A percentile compares a stretch with the other conserved stretches of the same genome.
phyloP scores from a whole-genome alignment of 2,113 vertebrate genomes.

The Cygnus atratus region DNA sequence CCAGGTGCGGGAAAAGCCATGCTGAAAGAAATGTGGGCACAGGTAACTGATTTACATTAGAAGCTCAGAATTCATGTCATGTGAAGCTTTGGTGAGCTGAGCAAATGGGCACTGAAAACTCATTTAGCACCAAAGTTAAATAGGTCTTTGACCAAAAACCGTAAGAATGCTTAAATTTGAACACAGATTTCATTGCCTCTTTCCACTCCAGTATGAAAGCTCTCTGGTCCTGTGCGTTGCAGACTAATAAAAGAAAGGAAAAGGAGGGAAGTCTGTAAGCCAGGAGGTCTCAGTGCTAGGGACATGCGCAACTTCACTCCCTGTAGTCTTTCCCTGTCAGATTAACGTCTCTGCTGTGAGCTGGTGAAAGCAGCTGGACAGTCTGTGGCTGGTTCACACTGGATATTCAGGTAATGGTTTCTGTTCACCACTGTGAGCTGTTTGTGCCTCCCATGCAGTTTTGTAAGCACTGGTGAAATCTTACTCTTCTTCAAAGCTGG shows the following conservation, averaged over 20 bases:
- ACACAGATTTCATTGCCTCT: background rate
- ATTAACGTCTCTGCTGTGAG: background rate
- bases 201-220: background rate
- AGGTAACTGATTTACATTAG: background rate
- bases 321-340: background rate
- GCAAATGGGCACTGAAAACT: background rate
- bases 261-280: background rate
- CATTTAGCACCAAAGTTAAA: background rate
- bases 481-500: background rate
- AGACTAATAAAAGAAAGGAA: background rate
- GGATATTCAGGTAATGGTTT: background rate
- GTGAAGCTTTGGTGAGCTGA: background rate
- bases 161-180: background rate
- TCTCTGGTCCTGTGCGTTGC: background rate
- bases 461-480: background rate
- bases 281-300: background rate
- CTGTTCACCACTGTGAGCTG: background rate
- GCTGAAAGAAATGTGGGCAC: accelerated
- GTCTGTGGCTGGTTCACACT: background rate
- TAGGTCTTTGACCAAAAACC: background rate
- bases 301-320: background rate
- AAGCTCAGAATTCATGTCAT: background rate
- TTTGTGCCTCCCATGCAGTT: background rate
- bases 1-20: background rate
- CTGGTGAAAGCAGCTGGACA: background rate